Percentiles rank a stretch among this genome's conserved stretches.
phyloP scores from a whole-genome alignment of 2,888 invertebrate species.

The Xylota sylvarum region DNA sequence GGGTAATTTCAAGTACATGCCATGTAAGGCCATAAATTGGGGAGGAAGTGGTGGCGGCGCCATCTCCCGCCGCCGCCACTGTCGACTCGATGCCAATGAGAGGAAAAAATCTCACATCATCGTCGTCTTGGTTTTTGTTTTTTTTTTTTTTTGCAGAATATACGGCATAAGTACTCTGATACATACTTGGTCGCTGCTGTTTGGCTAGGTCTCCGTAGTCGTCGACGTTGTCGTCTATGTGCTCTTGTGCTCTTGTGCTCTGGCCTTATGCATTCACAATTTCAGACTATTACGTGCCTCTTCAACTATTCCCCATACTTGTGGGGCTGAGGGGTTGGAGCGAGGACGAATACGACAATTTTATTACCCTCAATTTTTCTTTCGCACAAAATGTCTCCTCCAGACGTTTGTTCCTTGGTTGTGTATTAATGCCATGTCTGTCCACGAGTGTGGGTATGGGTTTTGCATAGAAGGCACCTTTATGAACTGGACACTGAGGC shows the following conservation, averaged over 20 bases:
- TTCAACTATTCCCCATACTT: conserved; percentile 56
- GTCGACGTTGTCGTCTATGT: conserved; percentile 11
- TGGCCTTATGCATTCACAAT: conserved; percentile 64
- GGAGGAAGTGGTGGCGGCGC: conserved; percentile 28
- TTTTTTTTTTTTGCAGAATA: conserved; percentile 29
- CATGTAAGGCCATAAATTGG: conserved; percentile 61
- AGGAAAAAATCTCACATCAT: conserved; percentile 39
- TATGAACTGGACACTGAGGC: conserved; percentile 24
- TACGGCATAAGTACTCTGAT: conserved; percentile 24
- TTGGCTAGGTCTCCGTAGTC: conserved; percentile 36
- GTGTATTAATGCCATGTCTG: not conserved
- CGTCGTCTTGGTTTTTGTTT: conserved; percentile 39
- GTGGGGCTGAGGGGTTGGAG: conserved; percentile 7
- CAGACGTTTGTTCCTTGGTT: conserved; percentile 29
- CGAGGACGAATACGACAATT: conserved; percentile 55
- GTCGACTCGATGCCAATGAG: conserved; percentile 32
- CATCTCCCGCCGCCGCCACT: not conserved
- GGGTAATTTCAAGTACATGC: conserved; percentile 50
- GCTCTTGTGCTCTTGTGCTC: not conserved
- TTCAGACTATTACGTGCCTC: conserved; percentile 70
- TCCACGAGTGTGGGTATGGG: not conserved
- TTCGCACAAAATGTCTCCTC: conserved; percentile 52
- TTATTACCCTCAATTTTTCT: conserved; percentile 68
- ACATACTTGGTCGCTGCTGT: conserved; percentile 19
- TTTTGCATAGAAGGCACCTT: conserved; percentile 27